Base-by-base conservation (phyloP, 2,797 vertebrate species). In the Manis crassicaudata region DNA sequence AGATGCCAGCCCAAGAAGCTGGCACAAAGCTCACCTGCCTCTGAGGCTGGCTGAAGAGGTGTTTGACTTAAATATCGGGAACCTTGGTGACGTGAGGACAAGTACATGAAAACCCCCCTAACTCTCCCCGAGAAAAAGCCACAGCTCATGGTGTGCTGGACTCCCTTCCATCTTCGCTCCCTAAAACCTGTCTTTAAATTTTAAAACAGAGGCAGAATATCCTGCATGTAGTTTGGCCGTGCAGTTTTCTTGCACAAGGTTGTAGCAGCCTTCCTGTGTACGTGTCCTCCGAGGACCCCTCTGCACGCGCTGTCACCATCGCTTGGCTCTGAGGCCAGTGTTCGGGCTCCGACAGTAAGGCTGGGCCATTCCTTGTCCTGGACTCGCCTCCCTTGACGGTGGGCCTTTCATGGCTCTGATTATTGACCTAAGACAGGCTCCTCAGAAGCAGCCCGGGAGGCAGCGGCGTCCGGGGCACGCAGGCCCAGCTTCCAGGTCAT, bases 191-290 rank as follows among this genome's bases (percentile, higher is more conserved):
- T 29, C 43, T 12, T 0, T 7, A 3, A 20, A 21, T 11, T 7
- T 29, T 14, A 2, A 25, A 54, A 6, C 23, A 5, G 25, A 27
- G 27, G 35, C 81, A 12, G 35, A 58, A 4, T 3, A 7, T 1
- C 3, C 54, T 0, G 4, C 4, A 0, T 0, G 3, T 23, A 5
- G 6, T 21, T 0, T 0, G 23, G 0, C 9, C 1, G 0, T 3
- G 0, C 1, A 0, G 35, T 54, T 17, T 17, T 27, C 1, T 17
- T 54, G 35, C 12, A 14, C 35, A 3, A 11, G 1, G 3, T 0
- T 0, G 29, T 8, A 3, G 0, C 3, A 0, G 2, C 7, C 0
- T 16, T 32, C 68, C 32, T 7, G 32, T 7, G 16, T 35, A 7
- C 25, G 1, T 0, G 0, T 6, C 2, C 20, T 4, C 86, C 0